Conservation (phyloP, 2,113 vertebrate genomes). For the Tautogolabrus adspersus region DNA sequence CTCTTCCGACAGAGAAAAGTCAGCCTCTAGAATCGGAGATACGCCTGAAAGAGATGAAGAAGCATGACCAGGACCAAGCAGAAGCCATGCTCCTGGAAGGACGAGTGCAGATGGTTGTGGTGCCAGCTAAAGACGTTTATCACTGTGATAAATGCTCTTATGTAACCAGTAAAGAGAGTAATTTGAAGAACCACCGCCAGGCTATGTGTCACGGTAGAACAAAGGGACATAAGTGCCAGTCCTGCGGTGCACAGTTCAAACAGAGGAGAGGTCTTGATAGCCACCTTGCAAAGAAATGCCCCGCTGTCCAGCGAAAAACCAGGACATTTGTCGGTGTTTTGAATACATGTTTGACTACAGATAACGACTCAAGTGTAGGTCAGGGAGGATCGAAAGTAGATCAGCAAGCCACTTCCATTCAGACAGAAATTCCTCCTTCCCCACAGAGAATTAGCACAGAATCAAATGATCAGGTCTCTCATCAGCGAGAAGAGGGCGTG, state of each 20-base stretch:
- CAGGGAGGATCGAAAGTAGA: conserved; percentile 4
- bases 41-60: conserved; percentile 85
- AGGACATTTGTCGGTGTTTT: conserved; percentile 56
- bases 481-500: background rate
- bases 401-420: background rate
- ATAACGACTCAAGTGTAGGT: background rate
- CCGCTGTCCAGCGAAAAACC: conserved; percentile 77
- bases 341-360: background rate
- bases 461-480: conserved; percentile 3
- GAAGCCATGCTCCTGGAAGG: conserved; percentile 92
- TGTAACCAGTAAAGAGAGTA: conserved; percentile 85
- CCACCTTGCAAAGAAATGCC: conserved; percentile 89
- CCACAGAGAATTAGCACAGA: conserved; percentile 2
- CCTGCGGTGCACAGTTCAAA: conserved; percentile 91
- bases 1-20: conserved; percentile 23
- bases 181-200: conserved; percentile 85
- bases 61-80: conserved; percentile 91
- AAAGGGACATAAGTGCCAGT: conserved; percentile 79
- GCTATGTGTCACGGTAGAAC: conserved; percentile 83
- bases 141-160: conserved; percentile 88
- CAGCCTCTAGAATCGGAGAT: conserved; percentile 69
- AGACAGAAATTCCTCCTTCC: background rate
- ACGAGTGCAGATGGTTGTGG: conserved; percentile 92
- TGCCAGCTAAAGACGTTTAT: conserved; percentile 84
- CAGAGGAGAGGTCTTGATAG: conserved; percentile 90